Evolutionary conservation across 2,113 vertebrate genomes (phyloP), one percentile per base, ranked within the genome.

Genomic region (Egretta garzetta): DNA sequence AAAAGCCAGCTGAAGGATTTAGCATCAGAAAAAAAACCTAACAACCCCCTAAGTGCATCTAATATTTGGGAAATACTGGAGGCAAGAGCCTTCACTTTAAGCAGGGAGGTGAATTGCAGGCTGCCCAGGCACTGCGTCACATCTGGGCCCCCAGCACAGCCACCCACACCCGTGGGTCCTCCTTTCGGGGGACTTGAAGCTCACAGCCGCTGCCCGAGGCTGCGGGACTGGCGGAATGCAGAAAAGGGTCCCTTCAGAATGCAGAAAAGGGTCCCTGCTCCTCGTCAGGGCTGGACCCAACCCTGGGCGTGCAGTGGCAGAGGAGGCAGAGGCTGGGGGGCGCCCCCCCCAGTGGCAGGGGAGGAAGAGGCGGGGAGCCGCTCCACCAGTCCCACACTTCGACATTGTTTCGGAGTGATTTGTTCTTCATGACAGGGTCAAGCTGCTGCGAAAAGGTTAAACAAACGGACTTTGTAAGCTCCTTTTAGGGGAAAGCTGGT

Each of bases 361-460:
- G 77, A 77, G 45, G 75, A 79, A 47, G 52, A 94, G 68, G 35
- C 67, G 91, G 77, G 24, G 62, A 94, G 67, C 47, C 33, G 6
- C 74, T 86, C 73, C 2, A 4, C 81, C 90, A 32, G 91, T 85
- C 94, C 77, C 88, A 86, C 85, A 85, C 83, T 96, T 85, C 15
- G 14, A 92, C 98, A 97, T 98, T 98, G 97, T 98, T 96, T 96
- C 28, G 10, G 63, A 93, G 96, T 99, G 99, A 99, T 97, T 98
- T 98, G 98, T 96, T 80, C 94, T 98, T 98, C 97, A 77, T 99
- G 99, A 99, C 99, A 99, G 91, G 99, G 99, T 99, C 98, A 99
- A 99, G 98, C 98, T 99, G 97, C 98, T 98, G 98, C 98, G 94
- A 99, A 98, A 98, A 98, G 99, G 99, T 99, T 99, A 99, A 99